Conservation (phyloP, 1,140 invertebrate genomes). For the Aricia agestis region DNA sequence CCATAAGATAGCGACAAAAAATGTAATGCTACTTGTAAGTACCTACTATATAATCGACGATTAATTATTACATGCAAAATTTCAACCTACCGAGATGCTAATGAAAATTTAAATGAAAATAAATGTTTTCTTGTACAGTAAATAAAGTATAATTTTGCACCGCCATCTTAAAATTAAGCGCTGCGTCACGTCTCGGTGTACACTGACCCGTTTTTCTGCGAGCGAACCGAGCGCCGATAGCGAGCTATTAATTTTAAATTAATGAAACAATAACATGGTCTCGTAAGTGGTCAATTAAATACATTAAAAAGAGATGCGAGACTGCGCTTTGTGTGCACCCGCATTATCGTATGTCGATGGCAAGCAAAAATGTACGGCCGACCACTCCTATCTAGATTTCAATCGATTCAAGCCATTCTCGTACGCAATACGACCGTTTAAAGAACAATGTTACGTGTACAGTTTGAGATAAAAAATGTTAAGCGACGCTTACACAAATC, state of each 20-base stretch:
- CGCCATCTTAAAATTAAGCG: no score
- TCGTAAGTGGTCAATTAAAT: conserved; percentile 46
- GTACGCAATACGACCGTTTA: neutral
- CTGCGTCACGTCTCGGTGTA: no score
- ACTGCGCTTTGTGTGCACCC: conserved; percentile 28
- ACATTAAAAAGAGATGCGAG: conserved; percentile 30
- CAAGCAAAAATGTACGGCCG: conserved; percentile 24
- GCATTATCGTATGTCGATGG: conserved; percentile 46
- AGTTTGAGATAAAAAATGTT: neutral
- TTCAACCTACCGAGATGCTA: no score
- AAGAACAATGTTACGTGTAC: neutral
- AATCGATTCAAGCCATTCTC: conserved; percentile 9
- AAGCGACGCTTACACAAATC: conserved; percentile 14
- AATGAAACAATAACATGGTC: conserved; percentile 44
- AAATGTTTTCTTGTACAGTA: neutral
- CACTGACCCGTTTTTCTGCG: conserved; percentile 2
- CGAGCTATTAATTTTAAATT: conserved; percentile 42
- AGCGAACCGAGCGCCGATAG: conserved; percentile 23
- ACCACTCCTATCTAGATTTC: conserved; percentile 5
- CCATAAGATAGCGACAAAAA: no score
- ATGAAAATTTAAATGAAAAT: no score
- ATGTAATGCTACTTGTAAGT: no score
- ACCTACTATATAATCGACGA: no score
- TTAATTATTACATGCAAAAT: no score
- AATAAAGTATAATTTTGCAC: neutral